Base-by-base conservation (phyloP, 2,797 vertebrate species). In the Danionella dracula region DNA sequence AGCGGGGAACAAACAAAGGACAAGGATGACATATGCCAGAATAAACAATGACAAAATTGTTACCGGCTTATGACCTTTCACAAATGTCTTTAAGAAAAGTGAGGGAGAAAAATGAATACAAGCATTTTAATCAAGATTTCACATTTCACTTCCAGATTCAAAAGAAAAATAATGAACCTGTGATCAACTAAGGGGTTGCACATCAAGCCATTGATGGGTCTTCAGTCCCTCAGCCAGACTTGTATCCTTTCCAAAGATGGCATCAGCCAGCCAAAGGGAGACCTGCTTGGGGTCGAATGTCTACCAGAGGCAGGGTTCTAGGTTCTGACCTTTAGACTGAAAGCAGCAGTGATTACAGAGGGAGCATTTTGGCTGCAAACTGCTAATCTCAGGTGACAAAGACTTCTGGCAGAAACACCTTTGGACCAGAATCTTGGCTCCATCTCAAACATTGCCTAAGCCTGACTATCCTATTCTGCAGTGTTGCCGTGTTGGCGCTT, bases 381-480 rank as follows among this genome's bases (percentile, higher is more conserved):
- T 49, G 32, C 32, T 56, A 50, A 56, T 72, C 63, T 54, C 64
- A 56, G 41, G 57, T 8, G 49, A 61, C 42, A 49, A 51, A 40
- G 41, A 23, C 38, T 58, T 67, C 35, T 67, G 55, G 62, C 66
- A 54, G 41, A 38, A 7, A 11, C 21, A 54, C 17, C 16, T 35
- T 38, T 17, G 56, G 63, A 56, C 64, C 66, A 11, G 34, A 42
- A 70, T 74, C 69, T 68, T 66, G 73, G 75, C 70, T 76, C 65
- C 35, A 49, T 72, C 74, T 71, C 72, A 73, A 80, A 78, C 78
- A 82, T 75, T 67, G 53, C 41, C 49, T 46, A 23, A 55, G 13
- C 38, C 46, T 27, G 41, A 63, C 50, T 67, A 48, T 61, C 48
- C 53, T 37, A 34, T 46, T 40, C 38, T 29, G 44, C 50, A 46